Percentiles rank a stretch among this genome's conserved stretches.
These are phyloP conservation scores for Stegostoma tigrinum DNA, from an alignment of 2,113 vertebrate genomes.

Conservation along the genomic window DNA sequence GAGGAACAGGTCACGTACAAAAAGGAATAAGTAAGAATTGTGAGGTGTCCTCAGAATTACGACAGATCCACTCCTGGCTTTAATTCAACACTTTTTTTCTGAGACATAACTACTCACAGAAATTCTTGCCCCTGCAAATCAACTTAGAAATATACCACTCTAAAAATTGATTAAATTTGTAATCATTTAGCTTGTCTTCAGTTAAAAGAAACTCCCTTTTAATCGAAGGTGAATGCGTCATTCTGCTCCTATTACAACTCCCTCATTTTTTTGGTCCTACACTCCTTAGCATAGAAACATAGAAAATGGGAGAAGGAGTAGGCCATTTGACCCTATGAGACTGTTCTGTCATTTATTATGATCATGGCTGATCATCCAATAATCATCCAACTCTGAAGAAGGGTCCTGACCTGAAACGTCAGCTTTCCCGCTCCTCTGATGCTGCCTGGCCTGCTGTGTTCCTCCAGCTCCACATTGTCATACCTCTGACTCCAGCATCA, in stretches of 20 bases:
- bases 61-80: not conserved
- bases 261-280: not conserved
- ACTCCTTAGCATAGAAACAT: not conserved
- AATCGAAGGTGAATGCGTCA: not conserved
- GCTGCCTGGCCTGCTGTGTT: too few species aligned
- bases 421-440: too few species aligned
- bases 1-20: not conserved
- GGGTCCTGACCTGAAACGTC: too few species aligned
- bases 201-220: not conserved
- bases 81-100: not conserved
- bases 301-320: too few species aligned
- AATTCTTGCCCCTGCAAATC: not conserved
- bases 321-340: too few species aligned
- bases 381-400: too few species aligned
- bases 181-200: not conserved
- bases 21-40: not conserved
- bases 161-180: not conserved
- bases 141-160: not conserved
- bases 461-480: too few species aligned
- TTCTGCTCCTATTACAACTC: not conserved
- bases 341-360: too few species aligned
- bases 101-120: not conserved
- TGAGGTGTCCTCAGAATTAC: not conserved
- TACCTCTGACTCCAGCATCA: too few species aligned
- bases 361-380: too few species aligned